Conservation (phyloP, 2,797 vertebrate species). For the Galaxias olidus region DNA sequence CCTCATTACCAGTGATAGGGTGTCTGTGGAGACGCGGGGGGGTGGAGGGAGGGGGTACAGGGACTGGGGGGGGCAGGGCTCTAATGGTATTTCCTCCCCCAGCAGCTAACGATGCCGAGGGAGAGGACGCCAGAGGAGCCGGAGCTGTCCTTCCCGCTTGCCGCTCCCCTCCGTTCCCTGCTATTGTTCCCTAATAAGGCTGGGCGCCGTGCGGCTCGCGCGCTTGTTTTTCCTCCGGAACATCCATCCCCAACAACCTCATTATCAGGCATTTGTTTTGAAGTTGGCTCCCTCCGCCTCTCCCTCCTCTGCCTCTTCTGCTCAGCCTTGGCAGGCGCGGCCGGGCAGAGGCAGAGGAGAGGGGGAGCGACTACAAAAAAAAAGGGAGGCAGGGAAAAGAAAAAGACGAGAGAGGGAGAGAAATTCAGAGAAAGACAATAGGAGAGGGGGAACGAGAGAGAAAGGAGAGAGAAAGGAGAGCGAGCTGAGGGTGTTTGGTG, state of each 20-base stretch:
- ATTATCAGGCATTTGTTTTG: slow-evolving; percentile 72
- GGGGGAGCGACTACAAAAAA: slow-evolving; percentile 32
- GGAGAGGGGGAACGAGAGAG: slow-evolving; percentile 54
- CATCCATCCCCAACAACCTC: slow-evolving; percentile 76
- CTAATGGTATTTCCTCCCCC: slow-evolving; percentile 8
- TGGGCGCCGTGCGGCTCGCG: slow-evolving; percentile 54
- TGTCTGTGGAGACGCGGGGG: background rate
- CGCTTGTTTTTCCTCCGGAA: slow-evolving; percentile 68
- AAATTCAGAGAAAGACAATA: slow-evolving; percentile 14
- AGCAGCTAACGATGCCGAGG: slow-evolving; percentile 53
- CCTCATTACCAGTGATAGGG: slow-evolving; percentile 59
- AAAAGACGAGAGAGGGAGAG: slow-evolving; percentile 8
- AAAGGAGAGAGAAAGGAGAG: slow-evolving; percentile 3
- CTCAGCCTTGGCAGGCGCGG: slow-evolving; percentile 62
- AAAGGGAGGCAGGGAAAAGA: background rate
- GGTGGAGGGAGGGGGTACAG: slow-evolving; percentile 7
- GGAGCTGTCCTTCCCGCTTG: slow-evolving; percentile 59
- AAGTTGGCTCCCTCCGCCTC: slow-evolving; percentile 50
- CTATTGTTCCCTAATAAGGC: slow-evolving; percentile 75
- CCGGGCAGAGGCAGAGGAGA: slow-evolving; percentile 39
- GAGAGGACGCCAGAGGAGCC: slow-evolving; percentile 37
- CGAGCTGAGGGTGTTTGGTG: slow-evolving; percentile 10
- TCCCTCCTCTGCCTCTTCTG: slow-evolving; percentile 62
- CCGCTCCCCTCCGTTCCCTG: slow-evolving; percentile 47
- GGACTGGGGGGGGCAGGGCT: too few species aligned